Evolutionary conservation across 2,797 vertebrate genomes (phyloP).

Genomic region (Okamejei kenojei): DNA sequence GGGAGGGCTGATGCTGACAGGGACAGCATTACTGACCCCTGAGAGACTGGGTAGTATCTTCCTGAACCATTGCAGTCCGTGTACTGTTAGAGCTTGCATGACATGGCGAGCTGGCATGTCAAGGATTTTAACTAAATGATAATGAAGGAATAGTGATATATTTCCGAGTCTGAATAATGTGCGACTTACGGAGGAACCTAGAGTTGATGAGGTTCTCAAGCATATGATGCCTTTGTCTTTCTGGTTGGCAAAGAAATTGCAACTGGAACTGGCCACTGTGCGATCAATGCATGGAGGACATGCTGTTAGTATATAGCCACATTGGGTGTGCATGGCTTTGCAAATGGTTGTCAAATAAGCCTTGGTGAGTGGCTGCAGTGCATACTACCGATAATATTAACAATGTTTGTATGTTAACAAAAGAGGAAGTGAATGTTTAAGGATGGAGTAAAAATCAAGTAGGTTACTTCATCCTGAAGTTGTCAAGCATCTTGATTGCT

Average conservation of each 20-base stretch:
- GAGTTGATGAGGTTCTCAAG: background rate
- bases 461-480: background rate
- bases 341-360: background rate
- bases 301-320: too few relatives aligned
- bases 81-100: background rate
- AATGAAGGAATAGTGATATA: background rate
- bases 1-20: background rate
- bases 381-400: background rate
- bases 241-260: background rate
- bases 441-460: background rate
- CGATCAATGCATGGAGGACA: too few relatives aligned
- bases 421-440: background rate
- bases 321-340: background rate
- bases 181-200: background rate
- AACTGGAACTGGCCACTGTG: too few relatives aligned
- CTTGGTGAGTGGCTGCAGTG: background rate
- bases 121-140: background rate
- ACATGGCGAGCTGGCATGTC: background rate
- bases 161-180: background rate
- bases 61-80: background rate
- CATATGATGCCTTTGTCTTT: background rate
- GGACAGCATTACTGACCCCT: background rate
- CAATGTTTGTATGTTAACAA: background rate
- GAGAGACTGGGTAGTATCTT: background rate
- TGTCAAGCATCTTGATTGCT: background rate